A percentile compares a stretch with the other conserved stretches of the same genome.
phyloP scores from a whole-genome alignment of 92 coral and sea anemone species.

The Galaxea fascicularis region DNA sequence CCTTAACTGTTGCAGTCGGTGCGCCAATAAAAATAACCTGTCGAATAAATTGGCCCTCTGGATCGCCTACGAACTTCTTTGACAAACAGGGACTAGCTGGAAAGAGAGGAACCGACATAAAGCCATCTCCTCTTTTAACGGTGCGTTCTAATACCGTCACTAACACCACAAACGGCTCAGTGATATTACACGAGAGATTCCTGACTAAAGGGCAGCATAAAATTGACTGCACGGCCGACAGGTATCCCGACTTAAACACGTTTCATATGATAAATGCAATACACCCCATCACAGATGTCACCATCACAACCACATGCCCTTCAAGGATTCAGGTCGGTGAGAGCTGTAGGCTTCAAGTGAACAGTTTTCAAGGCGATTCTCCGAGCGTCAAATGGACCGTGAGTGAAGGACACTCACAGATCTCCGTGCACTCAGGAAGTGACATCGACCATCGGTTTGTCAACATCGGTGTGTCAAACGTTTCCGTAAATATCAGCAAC shows the following conservation, averaged over 20 bases:
- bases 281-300: slow-evolving; percentile 51
- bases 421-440: neutral
- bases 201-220: neutral
- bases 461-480: slow-evolving; percentile 18
- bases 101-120: slow-evolving; percentile 54
- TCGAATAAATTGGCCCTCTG: slow-evolving; percentile 68
- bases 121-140: neutral
- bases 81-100: slow-evolving; percentile 47
- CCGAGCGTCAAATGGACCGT: slow-evolving; percentile 61
- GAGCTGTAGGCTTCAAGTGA: slow-evolving; percentile 53
- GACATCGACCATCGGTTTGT: slow-evolving; percentile 16
- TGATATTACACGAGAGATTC: slow-evolving; percentile 22
- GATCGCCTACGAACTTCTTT: slow-evolving; percentile 62
- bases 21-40: slow-evolving; percentile 51
- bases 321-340: slow-evolving; percentile 8
- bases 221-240: slow-evolving; percentile 38
- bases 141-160: neutral
- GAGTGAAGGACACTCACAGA: slow-evolving; percentile 3
- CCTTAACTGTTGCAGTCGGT: slow-evolving; percentile 46
- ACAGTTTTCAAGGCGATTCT: slow-evolving; percentile 36
- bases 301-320: slow-evolving; percentile 48
- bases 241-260: slow-evolving; percentile 52
- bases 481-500: slow-evolving; percentile 29
- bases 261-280: slow-evolving; percentile 2
- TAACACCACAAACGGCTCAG: slow-evolving; percentile 26